phyloP scores from a whole-genome alignment of 2,113 vertebrate genomes.

The Opisthocomus hoazin region DNA sequence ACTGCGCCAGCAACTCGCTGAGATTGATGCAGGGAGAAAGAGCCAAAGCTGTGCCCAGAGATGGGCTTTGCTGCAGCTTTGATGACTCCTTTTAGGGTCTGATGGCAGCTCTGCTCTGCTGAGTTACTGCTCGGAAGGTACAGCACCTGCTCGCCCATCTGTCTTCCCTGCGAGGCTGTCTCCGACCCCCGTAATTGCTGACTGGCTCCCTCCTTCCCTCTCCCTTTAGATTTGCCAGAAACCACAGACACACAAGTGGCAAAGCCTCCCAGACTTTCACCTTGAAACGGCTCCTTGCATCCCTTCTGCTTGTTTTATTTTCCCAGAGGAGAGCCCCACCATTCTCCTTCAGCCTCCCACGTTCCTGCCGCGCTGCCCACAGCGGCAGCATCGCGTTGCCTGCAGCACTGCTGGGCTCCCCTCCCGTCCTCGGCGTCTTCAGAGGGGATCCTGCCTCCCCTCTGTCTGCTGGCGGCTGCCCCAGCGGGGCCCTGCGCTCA shows the following conservation, averaged over 20 bases:
- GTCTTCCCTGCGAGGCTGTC: neutral
- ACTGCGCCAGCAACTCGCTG: accelerated
- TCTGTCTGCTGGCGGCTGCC: neutral
- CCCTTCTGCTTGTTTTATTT: neutral
- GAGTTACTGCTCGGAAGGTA: constrained; percentile 1
- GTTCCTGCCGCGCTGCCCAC: neutral
- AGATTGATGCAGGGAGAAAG: neutral
- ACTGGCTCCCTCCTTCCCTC: neutral
- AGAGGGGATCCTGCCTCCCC: neutral
- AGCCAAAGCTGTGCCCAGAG: neutral
- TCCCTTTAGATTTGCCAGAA: neutral
- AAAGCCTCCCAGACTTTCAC: constrained; percentile 29
- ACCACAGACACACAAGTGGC: neutral
- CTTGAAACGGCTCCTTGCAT: neutral
- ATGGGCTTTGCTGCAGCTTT: neutral
- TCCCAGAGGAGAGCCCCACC: neutral
- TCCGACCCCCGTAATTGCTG: neutral
- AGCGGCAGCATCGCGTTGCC: neutral
- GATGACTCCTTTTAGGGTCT: constrained; percentile 42
- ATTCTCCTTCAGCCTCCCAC: neutral
- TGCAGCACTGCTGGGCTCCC: accelerated
- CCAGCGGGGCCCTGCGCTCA: neutral
- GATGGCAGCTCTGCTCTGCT: constrained; percentile 35
- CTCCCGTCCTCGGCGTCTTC: neutral
- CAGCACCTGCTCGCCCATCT: constrained; percentile 59